Conservation (phyloP, 2,113 vertebrate genomes). For the Myotis brandtii region DNA sequence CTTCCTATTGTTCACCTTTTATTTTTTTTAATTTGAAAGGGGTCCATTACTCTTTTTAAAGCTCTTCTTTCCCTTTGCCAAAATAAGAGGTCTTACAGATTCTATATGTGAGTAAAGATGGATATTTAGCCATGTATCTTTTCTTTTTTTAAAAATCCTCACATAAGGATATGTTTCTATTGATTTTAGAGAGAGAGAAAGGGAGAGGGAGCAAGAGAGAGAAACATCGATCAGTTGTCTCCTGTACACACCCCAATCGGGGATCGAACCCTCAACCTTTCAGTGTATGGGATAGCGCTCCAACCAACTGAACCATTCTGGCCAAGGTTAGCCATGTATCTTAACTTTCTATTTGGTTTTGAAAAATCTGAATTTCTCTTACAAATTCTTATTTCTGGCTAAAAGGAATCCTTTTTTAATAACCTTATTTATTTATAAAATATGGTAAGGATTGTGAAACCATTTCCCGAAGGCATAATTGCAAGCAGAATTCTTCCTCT, state of each 20-base stretch:
- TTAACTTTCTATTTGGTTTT: neutral
- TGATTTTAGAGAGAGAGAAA: neutral
- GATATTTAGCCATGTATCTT: neutral
- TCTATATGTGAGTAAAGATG: neutral
- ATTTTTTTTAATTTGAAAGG: conserved; percentile 51
- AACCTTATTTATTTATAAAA: conserved; percentile 64
- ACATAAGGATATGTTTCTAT: neutral
- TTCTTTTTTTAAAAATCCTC: neutral
- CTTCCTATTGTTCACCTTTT: conserved; percentile 16
- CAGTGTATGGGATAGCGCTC: neutral
- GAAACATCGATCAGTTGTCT: neutral
- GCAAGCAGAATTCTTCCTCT: conserved; percentile 62
- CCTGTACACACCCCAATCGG: neutral
- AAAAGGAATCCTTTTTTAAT: conserved; percentile 54
- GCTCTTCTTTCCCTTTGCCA: conserved; percentile 52
- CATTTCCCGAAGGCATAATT: conserved; percentile 56
- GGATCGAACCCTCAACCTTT: neutral
- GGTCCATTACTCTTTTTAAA: conserved; percentile 27
- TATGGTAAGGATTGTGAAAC: conserved; percentile 67
- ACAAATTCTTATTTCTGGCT: conserved; percentile 52
- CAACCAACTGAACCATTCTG: neutral
- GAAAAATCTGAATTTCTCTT: neutral
- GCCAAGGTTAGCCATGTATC: neutral
- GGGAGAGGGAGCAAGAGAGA: neutral
- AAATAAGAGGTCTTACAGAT: conserved; percentile 37